Base-by-base conservation (phyloP, 1,140 invertebrate species). In the Bombus superbus region DNA sequence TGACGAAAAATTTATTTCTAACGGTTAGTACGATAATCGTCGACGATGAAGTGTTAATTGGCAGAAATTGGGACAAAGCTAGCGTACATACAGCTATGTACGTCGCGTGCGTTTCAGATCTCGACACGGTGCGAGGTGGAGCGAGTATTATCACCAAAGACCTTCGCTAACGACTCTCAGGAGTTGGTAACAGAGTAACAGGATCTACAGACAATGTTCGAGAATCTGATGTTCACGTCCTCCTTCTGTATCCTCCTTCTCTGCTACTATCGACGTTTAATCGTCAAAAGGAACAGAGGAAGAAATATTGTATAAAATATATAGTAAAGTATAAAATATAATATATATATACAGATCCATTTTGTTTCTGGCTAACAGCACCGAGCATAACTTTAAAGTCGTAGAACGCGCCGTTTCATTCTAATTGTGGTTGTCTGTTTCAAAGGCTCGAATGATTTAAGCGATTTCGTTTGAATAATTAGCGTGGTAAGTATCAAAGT, bases 151-250 rank as follows among this genome's bases (percentile, higher is more conserved):
- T 22, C 47, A n/a, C 44, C 59, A 25, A 40, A 82, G 81, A 68
- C 71, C 85, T 82, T 66, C 71, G n/a, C 35, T 85, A 88, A 86
- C 82, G 68, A 90, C 69, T 83, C 47, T 79, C 32, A 57, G 82
- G 11, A 81, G 83, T 81, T 74, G 69, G 28, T 85, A 85, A 85
- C 78, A 81, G 57, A 78, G 35, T 85, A 85, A 85, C 78, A 85
- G 69, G 69, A 85, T 85, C 69, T 57, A 4, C 35, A 53, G 32
- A 25, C 32, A 73, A 53, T 53, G 71, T 68, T 83, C 62, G 73
- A 44, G 66, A 86, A 68, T 53, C 40, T 47, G 11, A 32, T 22
- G n/a, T 25, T n/a, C 47, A 22, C 35, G 38, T 59, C 44, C 53
- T 32, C 38, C 28, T 35, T 18, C 38, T 22, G 28, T 38, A n/a